A percentile compares a stretch with the other conserved stretches of the same genome.
Evolutionary conservation across 2,888 invertebrate species (phyloP).

Genomic region (Drosophila kuntzei): DNA sequence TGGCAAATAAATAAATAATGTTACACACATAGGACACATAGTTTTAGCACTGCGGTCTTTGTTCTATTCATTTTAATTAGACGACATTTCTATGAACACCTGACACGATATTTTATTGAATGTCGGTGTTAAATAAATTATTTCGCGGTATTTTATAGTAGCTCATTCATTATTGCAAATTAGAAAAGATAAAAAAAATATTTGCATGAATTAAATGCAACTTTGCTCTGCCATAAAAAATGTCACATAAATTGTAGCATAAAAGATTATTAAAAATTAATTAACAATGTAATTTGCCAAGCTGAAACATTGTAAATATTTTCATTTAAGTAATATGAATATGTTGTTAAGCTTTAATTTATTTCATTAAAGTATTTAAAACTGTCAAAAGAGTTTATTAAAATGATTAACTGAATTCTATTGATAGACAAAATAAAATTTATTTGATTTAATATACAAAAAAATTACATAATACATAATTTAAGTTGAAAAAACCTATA

Average conservation of each 20-base stretch:
- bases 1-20: constrained; percentile 69
- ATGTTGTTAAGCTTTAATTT: neutral
- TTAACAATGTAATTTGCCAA: constrained; percentile 15
- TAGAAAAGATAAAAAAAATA: constrained; percentile 4
- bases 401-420: neutral
- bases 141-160: constrained; percentile 13
- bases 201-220: constrained; percentile 35
- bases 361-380: constrained; percentile 9
- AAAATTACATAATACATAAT: neutral
- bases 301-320: constrained; percentile 6
- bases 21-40: constrained; percentile 29
- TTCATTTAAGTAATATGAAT: neutral
- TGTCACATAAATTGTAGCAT: constrained; percentile 5
- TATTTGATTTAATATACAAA: neutral
- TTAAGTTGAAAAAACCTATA: neutral
- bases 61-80: constrained; percentile 35
- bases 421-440: neutral
- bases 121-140: constrained; percentile 42
- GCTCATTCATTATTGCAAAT: constrained; percentile 5
- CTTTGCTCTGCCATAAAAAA: neutral
- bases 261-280: constrained; percentile 9
- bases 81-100: constrained; percentile 22
- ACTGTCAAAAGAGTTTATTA: neutral
- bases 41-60: constrained; percentile 50
- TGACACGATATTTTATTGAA: constrained; percentile 27